Base-by-base conservation (phyloP, 2,888 invertebrate species). In the Hartigia nigra region DNA sequence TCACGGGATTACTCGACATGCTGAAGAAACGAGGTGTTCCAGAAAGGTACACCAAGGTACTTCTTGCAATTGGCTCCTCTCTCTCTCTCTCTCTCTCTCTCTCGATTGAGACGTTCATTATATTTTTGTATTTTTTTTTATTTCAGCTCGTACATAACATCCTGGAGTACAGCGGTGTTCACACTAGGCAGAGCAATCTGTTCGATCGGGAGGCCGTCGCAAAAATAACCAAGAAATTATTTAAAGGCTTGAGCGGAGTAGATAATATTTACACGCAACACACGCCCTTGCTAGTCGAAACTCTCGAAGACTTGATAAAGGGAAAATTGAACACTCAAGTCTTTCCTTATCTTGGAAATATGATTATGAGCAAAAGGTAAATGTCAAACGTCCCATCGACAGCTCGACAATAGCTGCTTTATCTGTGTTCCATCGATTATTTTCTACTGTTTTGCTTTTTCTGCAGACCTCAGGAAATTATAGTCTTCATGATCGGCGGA, bases 221-320 rank as follows among this genome's bases (percentile, higher is more conserved):
- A 0, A 97, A 98, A 87, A 97, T 98, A 85, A 98, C 98, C 0
- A 98, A 98, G 92, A 93, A 96, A 91, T 95, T 95, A 87, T 97
- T 95, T 89, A 98, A 96, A 94, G 97, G 97, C 31, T 92, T 98
- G 32, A 97, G 96, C 92, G 99, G 99, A 1, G 99, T 99, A 0
- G 99, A 99, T 91, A 99, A 99, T 92, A 97, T 99, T 81, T 99
- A 98, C 92, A 99, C 99, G 0, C 99, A 99, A 90, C 99, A 99
- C 92, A 96, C 96, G n/a, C 99, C 99, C 0, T 93, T 98, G 35
- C 92, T 99, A 11, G 95, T 96, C 86, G 97, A 98, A 89, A 96
- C 97, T 0, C 91, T 99, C 0, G 99, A 99, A 87, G 97, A 98
- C 89, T 93, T 98, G 0, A 94, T 97, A 69, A 98, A 97, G 90